Evolutionary conservation across 2,113 vertebrate species (phyloP).

Genomic region (Dryoscopus gambensis): DNA sequence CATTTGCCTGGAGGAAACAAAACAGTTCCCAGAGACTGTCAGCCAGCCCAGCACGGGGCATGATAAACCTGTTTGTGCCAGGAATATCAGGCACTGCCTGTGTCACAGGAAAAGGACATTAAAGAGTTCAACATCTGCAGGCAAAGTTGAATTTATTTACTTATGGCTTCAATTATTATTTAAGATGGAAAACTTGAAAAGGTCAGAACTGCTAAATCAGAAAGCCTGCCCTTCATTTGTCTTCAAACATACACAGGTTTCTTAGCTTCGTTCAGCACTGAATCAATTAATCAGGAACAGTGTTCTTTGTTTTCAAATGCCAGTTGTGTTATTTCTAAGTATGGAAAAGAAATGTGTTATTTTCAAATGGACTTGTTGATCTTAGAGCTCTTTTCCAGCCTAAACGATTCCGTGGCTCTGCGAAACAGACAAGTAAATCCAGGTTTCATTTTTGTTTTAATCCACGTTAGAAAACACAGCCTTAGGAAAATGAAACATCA

Average conservation of each 20-base stretch:
- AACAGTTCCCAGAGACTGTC: constrained; percentile 9
- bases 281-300: constrained; percentile 16
- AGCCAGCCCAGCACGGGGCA: not conserved
- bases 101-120: not conserved
- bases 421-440: not conserved
- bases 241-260: not conserved
- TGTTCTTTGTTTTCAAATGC: not conserved
- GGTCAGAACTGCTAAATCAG: constrained; percentile 42
- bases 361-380: not conserved
- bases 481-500: not conserved
- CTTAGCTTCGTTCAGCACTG: not conserved
- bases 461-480: not conserved
- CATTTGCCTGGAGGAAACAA: not conserved
- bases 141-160: constrained; percentile 55
- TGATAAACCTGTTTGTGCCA: not conserved
- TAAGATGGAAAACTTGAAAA: constrained; percentile 61
- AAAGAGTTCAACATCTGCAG: constrained; percentile 48
- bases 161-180: constrained; percentile 55
- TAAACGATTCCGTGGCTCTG: not conserved
- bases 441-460: not conserved
- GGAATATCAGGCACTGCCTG: not conserved
- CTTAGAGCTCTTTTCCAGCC: not conserved
- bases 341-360: not conserved
- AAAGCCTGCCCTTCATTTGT: constrained; percentile 48
- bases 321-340: not conserved